Conservation (phyloP, 1,140 invertebrate genomes). For the Chrysomallon squamiferum region DNA sequence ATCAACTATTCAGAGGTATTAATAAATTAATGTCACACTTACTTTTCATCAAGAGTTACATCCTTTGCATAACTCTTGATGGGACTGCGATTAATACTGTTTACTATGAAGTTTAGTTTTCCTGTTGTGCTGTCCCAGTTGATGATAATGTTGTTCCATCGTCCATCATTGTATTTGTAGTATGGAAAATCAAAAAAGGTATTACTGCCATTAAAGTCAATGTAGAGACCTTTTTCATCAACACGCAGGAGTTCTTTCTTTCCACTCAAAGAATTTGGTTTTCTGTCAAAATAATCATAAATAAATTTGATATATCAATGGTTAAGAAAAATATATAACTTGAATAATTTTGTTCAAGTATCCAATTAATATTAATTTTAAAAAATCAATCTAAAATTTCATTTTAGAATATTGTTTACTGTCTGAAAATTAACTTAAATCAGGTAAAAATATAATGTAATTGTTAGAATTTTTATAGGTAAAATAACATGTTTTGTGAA, state of each 20-base stretch:
- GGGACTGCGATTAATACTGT: background rate
- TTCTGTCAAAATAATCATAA: background rate
- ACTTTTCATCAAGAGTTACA: background rate
- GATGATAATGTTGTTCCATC: conserved; percentile 6
- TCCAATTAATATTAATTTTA: too few relatives aligned
- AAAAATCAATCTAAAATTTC: too few relatives aligned
- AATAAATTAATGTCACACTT: background rate
- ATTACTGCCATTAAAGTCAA: background rate
- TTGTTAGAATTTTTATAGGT: too few relatives aligned
- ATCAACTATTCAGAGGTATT: too few relatives aligned
- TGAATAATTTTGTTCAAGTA: too few relatives aligned
- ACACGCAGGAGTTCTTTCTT: conserved; percentile 18
- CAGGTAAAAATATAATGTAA: too few relatives aligned
- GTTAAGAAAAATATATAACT: too few relatives aligned
- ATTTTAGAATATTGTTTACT: too few relatives aligned
- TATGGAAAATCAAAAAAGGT: background rate
- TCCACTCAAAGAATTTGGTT: conserved; percentile 14
- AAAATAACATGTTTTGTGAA: too few relatives aligned
- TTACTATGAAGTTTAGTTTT: background rate
- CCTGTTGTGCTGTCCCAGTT: conserved; percentile 4
- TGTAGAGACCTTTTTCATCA: conserved; percentile 4
- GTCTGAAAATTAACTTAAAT: too few relatives aligned
- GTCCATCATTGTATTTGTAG: conserved; percentile 2
- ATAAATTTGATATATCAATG: too few relatives aligned
- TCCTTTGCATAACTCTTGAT: background rate